These are phyloP conservation scores for Takifugu rubripes DNA, from an alignment of 2,797 vertebrate species.

Conservation along the genomic window DNA sequence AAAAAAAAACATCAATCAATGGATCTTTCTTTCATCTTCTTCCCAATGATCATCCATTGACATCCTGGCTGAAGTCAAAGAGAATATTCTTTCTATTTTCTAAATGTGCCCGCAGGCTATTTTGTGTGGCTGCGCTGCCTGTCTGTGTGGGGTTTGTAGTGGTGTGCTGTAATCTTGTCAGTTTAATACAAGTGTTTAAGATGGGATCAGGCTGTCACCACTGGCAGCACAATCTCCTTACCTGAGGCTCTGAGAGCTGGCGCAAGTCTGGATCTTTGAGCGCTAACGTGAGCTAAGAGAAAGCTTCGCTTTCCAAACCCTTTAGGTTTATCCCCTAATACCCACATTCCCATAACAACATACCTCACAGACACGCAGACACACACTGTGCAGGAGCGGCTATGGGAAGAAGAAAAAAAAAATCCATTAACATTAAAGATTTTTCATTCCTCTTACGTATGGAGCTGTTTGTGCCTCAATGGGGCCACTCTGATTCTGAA, in stretches of 20 bases:
- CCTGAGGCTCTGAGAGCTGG: constrained; percentile 63
- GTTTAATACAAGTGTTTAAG: constrained; percentile 67
- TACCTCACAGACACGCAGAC: constrained; percentile 19
- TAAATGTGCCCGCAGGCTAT: constrained; percentile 56
- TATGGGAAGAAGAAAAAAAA: constrained; percentile 11
- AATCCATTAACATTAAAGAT: constrained; percentile 39
- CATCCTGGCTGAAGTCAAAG: constrained; percentile 50
- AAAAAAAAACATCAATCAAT: constrained; percentile 32
- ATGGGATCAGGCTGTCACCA: constrained; percentile 70
- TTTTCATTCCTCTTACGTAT: constrained; percentile 16
- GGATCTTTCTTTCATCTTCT: constrained; percentile 41
- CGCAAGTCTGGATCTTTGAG: constrained; percentile 55
- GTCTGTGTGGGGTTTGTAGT: constrained; percentile 38
- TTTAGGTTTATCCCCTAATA: constrained; percentile 58
- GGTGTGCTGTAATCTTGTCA: constrained; percentile 63
- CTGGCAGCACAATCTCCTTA: constrained; percentile 70
- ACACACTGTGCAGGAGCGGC: constrained; percentile 13
- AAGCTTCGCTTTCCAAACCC: constrained; percentile 67
- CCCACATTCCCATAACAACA: constrained; percentile 25
- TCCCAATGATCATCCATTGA: constrained; percentile 46
- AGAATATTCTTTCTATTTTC: constrained; percentile 51
- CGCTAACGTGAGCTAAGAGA: constrained; percentile 51
- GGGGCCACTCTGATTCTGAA: constrained; percentile 22
- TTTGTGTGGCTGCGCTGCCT: constrained; percentile 40
- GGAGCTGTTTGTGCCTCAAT: constrained; percentile 25